These are phyloP conservation scores for Hoplodrina ambigua DNA, from an alignment of 2,888 invertebrate species.

Conservation along the genomic window DNA sequence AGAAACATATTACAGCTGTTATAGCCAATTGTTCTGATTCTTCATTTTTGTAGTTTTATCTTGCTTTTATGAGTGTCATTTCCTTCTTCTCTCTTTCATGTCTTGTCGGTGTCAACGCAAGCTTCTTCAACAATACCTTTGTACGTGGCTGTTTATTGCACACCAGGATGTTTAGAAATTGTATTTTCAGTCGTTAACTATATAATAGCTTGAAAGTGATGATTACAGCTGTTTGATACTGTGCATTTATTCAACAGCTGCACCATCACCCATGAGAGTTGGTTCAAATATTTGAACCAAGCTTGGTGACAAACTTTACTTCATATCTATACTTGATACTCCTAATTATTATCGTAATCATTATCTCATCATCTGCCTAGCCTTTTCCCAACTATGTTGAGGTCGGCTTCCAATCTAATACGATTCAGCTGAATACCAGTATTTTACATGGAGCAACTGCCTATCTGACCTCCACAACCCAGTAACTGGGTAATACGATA, in stretches of 20 bases:
- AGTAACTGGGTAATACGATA: too few relatives aligned
- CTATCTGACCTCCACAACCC: too few relatives aligned
- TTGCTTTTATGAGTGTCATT: neutral
- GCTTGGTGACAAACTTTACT: neutral
- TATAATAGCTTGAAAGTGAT: neutral
- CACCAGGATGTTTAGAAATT: neutral
- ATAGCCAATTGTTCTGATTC: neutral
- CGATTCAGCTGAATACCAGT: too few relatives aligned
- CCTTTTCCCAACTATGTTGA: too few relatives aligned
- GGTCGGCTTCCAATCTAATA: too few relatives aligned
- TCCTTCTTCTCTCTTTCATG: neutral
- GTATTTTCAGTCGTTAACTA: neutral
- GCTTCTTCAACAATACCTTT: neutral
- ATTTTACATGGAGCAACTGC: too few relatives aligned
- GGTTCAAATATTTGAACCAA: neutral
- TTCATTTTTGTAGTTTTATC: neutral
- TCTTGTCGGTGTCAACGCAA: neutral
- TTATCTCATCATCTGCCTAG: neutral
- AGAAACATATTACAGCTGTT: neutral
- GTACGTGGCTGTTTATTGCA: neutral
- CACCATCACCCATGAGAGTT: neutral
- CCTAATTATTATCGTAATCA: neutral
- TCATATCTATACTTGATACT: neutral
- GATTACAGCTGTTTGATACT: neutral
- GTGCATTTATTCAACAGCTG: neutral